A percentile compares a stretch with the other conserved stretches of the same genome.
phyloP scores from a whole-genome alignment of 1,140 invertebrate species.

The Trichoplusia ni region DNA sequence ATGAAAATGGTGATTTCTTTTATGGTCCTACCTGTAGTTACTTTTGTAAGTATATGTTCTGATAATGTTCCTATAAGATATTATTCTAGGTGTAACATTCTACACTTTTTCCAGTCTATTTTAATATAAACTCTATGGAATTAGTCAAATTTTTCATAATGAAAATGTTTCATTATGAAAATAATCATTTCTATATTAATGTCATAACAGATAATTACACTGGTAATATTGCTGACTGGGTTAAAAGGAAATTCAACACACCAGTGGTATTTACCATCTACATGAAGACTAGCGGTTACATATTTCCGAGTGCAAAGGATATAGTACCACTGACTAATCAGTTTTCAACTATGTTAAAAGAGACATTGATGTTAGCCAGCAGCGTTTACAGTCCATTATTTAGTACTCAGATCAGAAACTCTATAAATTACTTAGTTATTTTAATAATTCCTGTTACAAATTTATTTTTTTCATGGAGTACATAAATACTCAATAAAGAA shows the following conservation, averaged over 20 bases:
- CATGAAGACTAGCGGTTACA: conserved; percentile 45
- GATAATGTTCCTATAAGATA: neutral
- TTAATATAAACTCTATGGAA: neutral
- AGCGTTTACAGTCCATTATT: conserved; percentile 67
- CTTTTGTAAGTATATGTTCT: conserved; percentile 52
- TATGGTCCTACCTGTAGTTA: conserved; percentile 51
- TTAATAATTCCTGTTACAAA: no score
- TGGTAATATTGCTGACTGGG: conserved; percentile 70
- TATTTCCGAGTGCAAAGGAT: conserved; percentile 46
- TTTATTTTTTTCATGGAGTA: no score
- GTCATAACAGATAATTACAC: conserved; percentile 60
- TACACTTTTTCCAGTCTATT: neutral
- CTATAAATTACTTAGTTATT: neutral
- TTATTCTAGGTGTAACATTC: neutral
- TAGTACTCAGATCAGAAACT: conserved; percentile 32
- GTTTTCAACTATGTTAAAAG: conserved; percentile 53
- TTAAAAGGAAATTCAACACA: conserved; percentile 65
- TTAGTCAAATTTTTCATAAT: neutral
- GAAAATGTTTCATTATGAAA: neutral
- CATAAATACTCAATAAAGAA: no score
- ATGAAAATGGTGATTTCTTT: conserved; percentile 51
- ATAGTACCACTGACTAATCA: conserved; percentile 45
- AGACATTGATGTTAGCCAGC: conserved; percentile 52
- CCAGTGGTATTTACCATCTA: conserved; percentile 66
- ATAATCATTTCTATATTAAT: neutral